phyloP scores from a whole-genome alignment of 2,797 vertebrate species.

The Hafferia zeledoni region DNA sequence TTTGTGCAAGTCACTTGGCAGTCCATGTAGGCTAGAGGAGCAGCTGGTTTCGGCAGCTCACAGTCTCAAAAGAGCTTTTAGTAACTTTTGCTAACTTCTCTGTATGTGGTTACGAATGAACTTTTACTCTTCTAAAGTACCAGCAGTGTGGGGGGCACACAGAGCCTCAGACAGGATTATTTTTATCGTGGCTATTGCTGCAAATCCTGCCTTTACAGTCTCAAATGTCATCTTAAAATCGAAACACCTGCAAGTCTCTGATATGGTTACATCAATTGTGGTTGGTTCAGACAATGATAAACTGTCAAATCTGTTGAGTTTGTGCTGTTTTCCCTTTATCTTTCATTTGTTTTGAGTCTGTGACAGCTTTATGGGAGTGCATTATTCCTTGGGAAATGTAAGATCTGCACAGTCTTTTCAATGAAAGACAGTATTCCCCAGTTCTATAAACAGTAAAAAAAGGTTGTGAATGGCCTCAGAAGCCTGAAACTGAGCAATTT shows the following conservation, averaged over 20 bases:
- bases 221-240: conserved; percentile 42
- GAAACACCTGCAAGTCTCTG: conserved; percentile 17
- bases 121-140: neutral
- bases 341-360: neutral
- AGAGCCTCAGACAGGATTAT: neutral
- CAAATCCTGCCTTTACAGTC: neutral
- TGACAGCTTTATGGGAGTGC: neutral
- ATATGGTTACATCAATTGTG: neutral
- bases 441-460: neutral
- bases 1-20: neutral
- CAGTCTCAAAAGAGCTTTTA: neutral
- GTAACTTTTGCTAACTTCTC: neutral
- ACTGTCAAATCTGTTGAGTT: neutral
- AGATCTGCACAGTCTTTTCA: neutral
- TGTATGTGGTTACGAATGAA: neutral
- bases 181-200: neutral
- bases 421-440: neutral
- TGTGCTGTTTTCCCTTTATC: neutral
- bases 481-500: neutral
- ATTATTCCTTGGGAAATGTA: neutral
- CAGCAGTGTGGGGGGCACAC: neutral
- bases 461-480: neutral
- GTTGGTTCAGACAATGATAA: neutral
- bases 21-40: neutral
- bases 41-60: neutral